Evolutionary conservation across 2,113 vertebrate genomes (phyloP).

Genomic region (Rhizomys pruinosus): DNA sequence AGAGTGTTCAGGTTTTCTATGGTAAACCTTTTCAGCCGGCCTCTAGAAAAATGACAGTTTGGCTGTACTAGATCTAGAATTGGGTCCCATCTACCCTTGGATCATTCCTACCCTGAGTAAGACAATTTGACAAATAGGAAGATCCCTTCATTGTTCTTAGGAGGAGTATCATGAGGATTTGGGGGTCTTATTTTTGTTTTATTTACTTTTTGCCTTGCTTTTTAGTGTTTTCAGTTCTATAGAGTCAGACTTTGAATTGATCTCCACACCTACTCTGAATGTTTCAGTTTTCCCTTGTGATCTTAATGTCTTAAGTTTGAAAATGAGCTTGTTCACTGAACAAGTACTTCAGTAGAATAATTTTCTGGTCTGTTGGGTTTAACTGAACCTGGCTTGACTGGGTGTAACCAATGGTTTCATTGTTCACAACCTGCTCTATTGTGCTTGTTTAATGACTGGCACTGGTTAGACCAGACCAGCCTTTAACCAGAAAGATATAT

Average conservation of each 20-base stretch:
- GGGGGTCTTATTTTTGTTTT: not conserved
- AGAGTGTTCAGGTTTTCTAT: not conserved
- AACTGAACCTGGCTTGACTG: not conserved
- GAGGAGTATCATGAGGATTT: no score
- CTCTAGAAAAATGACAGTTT: not conserved
- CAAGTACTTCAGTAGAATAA: not conserved
- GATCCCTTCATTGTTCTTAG: no score
- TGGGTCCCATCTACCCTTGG: not conserved
- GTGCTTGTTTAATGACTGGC: not conserved
- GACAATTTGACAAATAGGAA: not conserved
- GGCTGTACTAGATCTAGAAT: not conserved
- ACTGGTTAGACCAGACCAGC: not conserved
- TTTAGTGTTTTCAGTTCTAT: not conserved
- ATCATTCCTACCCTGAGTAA: not conserved
- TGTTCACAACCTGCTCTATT: not conserved
- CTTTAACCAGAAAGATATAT: not conserved
- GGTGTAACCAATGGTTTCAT: not conserved
- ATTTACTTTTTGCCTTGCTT: not conserved
- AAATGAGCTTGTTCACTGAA: constrained; percentile 24
- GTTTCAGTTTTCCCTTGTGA: not conserved
- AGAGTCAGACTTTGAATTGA: not conserved
- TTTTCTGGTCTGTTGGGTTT: not conserved
- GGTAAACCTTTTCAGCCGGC: not conserved
- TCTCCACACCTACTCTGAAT: not conserved
- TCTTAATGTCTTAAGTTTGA: not conserved